These are phyloP conservation scores for Coregonus clupeaformis DNA, from an alignment of 2,113 vertebrate species.

Conservation along the genomic window DNA sequence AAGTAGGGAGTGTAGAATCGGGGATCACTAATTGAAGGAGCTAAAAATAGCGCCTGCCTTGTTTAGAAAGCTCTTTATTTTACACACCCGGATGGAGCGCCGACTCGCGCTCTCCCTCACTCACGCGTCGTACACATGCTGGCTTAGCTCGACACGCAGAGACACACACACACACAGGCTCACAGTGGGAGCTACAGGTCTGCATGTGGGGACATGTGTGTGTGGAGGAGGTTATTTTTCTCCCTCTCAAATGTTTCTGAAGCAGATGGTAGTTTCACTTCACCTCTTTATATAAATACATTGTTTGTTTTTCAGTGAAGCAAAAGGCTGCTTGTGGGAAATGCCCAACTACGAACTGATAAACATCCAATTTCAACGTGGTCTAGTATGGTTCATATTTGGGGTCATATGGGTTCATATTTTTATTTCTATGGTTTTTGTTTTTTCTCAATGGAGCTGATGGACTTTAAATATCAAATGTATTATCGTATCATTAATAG, in stretches of 20 bases:
- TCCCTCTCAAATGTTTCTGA: background rate
- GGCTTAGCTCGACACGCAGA: no score
- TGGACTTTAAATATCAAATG: no score
- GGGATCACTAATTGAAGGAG: constrained; percentile 38
- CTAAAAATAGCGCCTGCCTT: constrained; percentile 60
- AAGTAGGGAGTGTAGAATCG: constrained; percentile 33
- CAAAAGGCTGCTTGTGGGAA: no score
- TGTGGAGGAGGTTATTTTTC: background rate
- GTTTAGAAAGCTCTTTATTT: constrained; percentile 55
- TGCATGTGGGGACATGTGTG: constrained; percentile 44
- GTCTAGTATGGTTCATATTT: no score
- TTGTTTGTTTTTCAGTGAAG: no score
- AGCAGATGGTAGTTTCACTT: background rate
- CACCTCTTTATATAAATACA: background rate
- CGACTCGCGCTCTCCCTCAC: background rate
- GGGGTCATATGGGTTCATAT: no score
- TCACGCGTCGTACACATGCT: background rate
- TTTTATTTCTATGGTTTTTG: no score
- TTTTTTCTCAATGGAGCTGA: no score
- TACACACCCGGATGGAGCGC: constrained; percentile 14
- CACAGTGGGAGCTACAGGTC: constrained; percentile 30
- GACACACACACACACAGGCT: constrained; percentile 4
- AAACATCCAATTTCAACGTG: background rate
- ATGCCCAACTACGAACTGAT: background rate
- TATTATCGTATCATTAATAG: no score